Evolutionary conservation across 2,797 vertebrate genomes (phyloP), one percentile per base, ranked within the genome.

Genomic region (Oryzias dopingdopingensis): DNA sequence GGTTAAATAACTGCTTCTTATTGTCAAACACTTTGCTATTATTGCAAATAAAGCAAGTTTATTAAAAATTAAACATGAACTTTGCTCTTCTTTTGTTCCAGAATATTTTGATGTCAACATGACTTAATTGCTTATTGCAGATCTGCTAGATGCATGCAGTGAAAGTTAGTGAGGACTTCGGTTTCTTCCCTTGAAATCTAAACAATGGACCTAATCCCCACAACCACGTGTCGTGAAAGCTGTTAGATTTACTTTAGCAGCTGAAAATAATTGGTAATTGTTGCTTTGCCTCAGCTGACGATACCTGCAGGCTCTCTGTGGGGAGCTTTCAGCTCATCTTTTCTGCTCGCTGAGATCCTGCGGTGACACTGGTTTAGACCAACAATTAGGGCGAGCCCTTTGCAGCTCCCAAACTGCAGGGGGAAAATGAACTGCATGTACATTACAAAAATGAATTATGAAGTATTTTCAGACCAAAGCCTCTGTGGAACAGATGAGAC

Each of bases 361-460:
- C 12, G 14, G 64, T 54, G 67, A 55, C 57, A 49, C 50, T 18
- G 5, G 57, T 66, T 71, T 63, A 62, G 72, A 50, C 24, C 40
- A 52, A 74, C 68, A 81, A 82, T 83, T 75, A 82, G 59, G 59
- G 49, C 42, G 29, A 26, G 29, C 48, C 60, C 47, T 68, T 57
- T 22, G 67, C 50, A 40, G 1, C 0, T 37, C 49, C 51, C 2
- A 40, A 44, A 18, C 65, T 57, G 68, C 52, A 51, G 45, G 43
- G 65, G 64, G 54, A 64, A 59, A 72, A 77, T 72, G 78, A 69
- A 66, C 52, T 44, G 54, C 29, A 62, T 55, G 60, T 68, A 65
- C 54, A 56, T 61, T 56, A 56, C 46, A 56, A 40, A 62, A 71
- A 75, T 56, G 55, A 80, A 71, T 76, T 71, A 22, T 22, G 67